phyloP scores from a whole-genome alignment of 2,797 vertebrate species.

The Steatocranus sp. region DNA sequence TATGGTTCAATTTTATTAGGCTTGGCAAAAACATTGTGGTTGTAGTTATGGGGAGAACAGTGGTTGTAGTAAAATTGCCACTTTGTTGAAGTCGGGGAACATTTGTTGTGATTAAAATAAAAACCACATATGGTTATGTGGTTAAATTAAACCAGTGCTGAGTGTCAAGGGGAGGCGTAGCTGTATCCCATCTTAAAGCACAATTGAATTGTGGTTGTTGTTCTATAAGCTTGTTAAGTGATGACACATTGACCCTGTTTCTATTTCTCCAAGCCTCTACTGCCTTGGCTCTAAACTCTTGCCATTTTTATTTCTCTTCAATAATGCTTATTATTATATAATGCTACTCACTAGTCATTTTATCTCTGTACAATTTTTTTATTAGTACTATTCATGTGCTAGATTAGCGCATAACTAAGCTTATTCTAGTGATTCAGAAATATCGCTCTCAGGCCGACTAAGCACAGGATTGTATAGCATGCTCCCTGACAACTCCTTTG shows the following conservation, averaged over 20 bases:
- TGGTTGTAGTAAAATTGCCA: not conserved
- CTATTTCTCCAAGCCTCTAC: not conserved
- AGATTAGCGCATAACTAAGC: not conserved
- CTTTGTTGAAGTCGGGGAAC: not conserved
- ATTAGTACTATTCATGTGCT: not conserved
- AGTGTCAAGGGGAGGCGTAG: fast-evolving
- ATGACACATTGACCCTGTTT: not conserved
- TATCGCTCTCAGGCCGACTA: not conserved
- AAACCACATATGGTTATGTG: not conserved
- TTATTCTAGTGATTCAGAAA: not conserved
- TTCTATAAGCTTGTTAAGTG: not conserved
- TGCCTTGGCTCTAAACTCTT: not conserved
- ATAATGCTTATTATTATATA: not conserved
- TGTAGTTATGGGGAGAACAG: not conserved
- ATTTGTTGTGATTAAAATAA: not conserved
- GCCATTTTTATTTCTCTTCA: not conserved
- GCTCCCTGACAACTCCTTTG: not conserved
- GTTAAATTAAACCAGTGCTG: not conserved
- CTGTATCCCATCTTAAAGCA: not conserved
- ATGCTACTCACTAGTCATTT: fast-evolving
- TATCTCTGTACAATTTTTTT: not conserved
- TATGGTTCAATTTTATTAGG: not conserved
- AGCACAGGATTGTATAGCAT: not conserved
- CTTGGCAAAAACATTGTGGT: not conserved
- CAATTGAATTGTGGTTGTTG: not conserved